Evolutionary conservation across 2,888 invertebrate species (phyloP), one percentile per base, ranked within the genome.

Genomic region (Physocephala rufipes): DNA sequence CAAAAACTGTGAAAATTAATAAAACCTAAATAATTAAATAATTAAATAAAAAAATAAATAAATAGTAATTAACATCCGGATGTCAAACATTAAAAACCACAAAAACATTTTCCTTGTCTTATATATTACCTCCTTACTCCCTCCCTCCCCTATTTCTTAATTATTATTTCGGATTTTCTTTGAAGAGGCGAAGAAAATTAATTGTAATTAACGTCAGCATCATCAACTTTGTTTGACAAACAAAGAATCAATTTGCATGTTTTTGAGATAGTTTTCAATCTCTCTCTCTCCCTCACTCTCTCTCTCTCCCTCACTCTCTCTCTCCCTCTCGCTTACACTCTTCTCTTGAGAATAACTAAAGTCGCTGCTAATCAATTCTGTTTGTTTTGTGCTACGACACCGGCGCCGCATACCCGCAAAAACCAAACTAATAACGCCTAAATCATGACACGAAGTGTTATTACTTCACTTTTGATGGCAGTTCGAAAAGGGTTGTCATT

Each of bases 341-440:
- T n/a, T n/a, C n/a, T n/a, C n/a, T n/a, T 12, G 12, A 3, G 49
- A 7, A 49, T 13, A 49, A n/a, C 49, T 19, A 49, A 49, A 5
- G 58, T 28, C 58, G 9, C 15, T 28, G 58, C 58, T 58, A 55
- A 24, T 55, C 15, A 28, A 58, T 58, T 58, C 58, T 24, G 28
- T 58, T 58, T 24, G 16, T 3, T 28, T 36, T 58, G 24, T 16
- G 28, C 12, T n/a, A n/a, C n/a, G 13, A 58, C 15, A 28, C 58
- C 3, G 49, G 28, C 58, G 2, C 9, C 21, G 12, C 21, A 21
- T 21, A n/a, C 21, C 58, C 26, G 58, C 58, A 58, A 1, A 58
- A 28, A 26, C 58, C 21, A 28, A n/a, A 24, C 24, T 15, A 21
- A 15, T 28, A 28, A 12, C 13, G 15, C 21, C 12, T 58, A 24